Conservation (phyloP, 2,797 vertebrate genomes). For the Hippocampus kuda region DNA sequence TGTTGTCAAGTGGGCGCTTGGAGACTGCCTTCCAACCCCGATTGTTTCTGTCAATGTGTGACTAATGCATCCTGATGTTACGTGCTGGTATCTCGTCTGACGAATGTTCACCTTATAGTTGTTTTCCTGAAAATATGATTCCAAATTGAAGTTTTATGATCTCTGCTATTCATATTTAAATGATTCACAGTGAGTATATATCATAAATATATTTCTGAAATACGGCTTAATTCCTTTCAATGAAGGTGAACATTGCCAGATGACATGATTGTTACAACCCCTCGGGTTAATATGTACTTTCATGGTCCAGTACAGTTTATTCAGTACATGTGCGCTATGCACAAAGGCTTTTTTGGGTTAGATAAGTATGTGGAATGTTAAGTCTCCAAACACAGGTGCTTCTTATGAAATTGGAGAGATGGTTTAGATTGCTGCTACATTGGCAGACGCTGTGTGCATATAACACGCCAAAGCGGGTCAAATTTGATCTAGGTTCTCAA, state of each 20-base stretch:
- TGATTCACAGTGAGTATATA: background rate
- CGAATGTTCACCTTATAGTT: background rate
- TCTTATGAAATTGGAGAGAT: constrained; percentile 64
- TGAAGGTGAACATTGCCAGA: constrained; percentile 10
- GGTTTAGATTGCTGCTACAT: constrained; percentile 61
- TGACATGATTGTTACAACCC: constrained; percentile 24
- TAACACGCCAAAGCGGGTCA: constrained; percentile 54
- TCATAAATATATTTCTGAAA: constrained; percentile 14
- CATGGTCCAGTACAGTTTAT: constrained; percentile 54
- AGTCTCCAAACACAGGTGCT: constrained; percentile 73
- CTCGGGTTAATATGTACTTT: constrained; percentile 40
- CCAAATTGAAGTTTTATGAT: background rate
- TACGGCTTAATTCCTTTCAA: background rate
- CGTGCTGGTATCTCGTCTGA: background rate
- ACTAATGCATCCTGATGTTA: no score
- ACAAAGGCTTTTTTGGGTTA: constrained; percentile 60
- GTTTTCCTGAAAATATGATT: background rate
- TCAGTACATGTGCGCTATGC: constrained; percentile 56
- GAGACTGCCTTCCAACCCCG: no score
- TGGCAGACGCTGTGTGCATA: constrained; percentile 54
- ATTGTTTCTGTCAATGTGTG: no score
- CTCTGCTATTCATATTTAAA: background rate
- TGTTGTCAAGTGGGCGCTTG: no score
- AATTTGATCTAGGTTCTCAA: constrained; percentile 52
- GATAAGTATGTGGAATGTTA: constrained; percentile 67